Percentiles rank a stretch among this genome's conserved stretches.
These are phyloP conservation scores for Lethenteron camtschaticum DNA, from an alignment of 2,113 vertebrate genomes.

Conservation along the genomic window DNA sequence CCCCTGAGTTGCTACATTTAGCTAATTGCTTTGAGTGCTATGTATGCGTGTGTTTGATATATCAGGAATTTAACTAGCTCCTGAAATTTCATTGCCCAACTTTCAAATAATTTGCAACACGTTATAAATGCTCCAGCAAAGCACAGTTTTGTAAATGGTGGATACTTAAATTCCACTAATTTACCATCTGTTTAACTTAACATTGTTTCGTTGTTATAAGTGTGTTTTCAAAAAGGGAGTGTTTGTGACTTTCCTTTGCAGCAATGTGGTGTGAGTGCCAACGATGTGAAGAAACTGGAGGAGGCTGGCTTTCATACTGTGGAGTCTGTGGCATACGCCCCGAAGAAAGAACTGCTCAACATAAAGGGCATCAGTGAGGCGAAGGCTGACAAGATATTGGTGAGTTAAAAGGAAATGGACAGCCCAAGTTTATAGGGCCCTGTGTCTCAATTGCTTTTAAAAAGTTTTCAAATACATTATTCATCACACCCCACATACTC, in stretches of 20 bases:
- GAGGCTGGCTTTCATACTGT: conserved; percentile 91
- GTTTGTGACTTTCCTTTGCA: conserved; percentile 14
- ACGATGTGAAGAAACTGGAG: conserved; percentile 81
- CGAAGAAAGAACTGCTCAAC: conserved; percentile 79
- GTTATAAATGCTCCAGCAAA: not conserved
- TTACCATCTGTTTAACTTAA: not conserved
- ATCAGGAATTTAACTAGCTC: too few relatives aligned
- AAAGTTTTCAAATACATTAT: too few relatives aligned
- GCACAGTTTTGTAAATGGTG: not conserved
- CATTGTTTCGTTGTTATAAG: conserved; percentile 5
- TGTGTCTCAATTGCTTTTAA: too few relatives aligned
- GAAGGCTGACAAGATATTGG: conserved; percentile 83
- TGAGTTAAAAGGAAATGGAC: conserved; percentile 20
- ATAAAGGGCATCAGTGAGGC: conserved; percentile 96
- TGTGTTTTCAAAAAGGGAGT: not conserved
- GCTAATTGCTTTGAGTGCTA: too few relatives aligned
- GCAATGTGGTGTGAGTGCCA: conserved; percentile 73
- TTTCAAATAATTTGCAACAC: not conserved
- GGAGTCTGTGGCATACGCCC: conserved; percentile 77
- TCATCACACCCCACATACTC: too few relatives aligned
- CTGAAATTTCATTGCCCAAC: not conserved
- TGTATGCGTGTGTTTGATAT: too few relatives aligned
- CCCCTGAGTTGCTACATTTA: too few relatives aligned
- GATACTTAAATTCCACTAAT: not conserved
- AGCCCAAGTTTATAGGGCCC: too few relatives aligned